Percentiles rank a stretch among this genome's conserved stretches.
Evolutionary conservation across 2,113 vertebrate species (phyloP).

Genomic region (Copsychus sechellarum): DNA sequence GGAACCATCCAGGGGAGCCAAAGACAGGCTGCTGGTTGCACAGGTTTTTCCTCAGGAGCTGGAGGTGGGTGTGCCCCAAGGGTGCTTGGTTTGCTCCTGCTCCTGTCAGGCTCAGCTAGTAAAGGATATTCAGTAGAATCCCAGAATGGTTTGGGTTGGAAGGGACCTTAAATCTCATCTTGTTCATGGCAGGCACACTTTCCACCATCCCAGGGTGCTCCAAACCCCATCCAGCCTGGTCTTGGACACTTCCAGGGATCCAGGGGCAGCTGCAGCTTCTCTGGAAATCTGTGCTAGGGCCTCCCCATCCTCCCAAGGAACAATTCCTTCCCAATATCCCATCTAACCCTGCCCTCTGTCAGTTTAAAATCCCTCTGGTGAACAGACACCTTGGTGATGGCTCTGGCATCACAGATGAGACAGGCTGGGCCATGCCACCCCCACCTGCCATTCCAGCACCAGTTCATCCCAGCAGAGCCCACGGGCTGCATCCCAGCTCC

Average conservation of each 20-base stretch:
- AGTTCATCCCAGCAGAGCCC: not conserved
- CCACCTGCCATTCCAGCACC: too few relatives aligned
- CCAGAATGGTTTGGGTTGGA: not conserved
- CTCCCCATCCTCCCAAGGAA: not conserved
- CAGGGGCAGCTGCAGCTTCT: not conserved
- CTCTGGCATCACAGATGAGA: rapidly evolving
- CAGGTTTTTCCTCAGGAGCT: not conserved
- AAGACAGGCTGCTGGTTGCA: not conserved
- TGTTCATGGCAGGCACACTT: not conserved
- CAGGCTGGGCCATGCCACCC: not conserved
- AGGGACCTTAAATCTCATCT: not conserved
- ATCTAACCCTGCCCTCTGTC: not conserved
- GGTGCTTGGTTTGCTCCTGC: not conserved
- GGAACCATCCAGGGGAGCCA: not conserved
- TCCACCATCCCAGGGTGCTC: rapidly evolving
- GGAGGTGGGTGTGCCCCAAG: not conserved
- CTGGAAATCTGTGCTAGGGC: not conserved
- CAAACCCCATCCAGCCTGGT: rapidly evolving
- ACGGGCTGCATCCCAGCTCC: not conserved
- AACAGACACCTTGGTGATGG: not conserved
- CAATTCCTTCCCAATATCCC: not conserved
- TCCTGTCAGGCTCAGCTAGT: not conserved
- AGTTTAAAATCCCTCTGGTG: not conserved
- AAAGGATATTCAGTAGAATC: not conserved
- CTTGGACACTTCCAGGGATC: not conserved